phyloP scores from a whole-genome alignment of 1,140 invertebrate species.

The Scaptomyza graminum region DNA sequence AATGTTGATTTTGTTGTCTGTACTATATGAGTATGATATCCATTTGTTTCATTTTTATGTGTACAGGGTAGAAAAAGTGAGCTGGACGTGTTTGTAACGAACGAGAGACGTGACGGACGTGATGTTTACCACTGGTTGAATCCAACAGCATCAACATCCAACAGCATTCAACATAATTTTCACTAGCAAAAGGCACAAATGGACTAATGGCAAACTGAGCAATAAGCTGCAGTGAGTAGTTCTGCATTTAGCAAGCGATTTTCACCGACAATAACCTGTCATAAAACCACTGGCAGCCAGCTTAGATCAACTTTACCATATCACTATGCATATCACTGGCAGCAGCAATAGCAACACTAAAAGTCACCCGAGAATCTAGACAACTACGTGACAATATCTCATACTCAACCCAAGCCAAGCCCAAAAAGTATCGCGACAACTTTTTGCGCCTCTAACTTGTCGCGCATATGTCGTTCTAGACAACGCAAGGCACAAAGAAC shows the following conservation, averaged over 20 bases:
- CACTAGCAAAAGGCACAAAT: constrained; percentile 43
- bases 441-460: constrained; percentile 52
- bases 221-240: constrained; percentile 22
- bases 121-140: constrained; percentile 71
- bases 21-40: neutral
- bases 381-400: constrained; percentile 72
- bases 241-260: constrained; percentile 25
- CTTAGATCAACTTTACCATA: constrained; percentile 34
- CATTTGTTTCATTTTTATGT: neutral
- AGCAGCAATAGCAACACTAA: constrained; percentile 32
- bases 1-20: neutral
- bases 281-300: neutral
- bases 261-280: constrained; percentile 19
- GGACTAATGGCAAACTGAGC: constrained; percentile 59
- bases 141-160: constrained; percentile 20
- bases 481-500: constrained; percentile 26
- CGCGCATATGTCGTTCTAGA: constrained; percentile 59
- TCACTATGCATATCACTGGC: constrained; percentile 51
- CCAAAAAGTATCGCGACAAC: constrained; percentile 47
- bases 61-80: constrained; percentile 21
- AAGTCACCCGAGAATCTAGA: constrained; percentile 42
- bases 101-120: constrained; percentile 70
- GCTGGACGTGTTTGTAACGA: constrained; percentile 57
- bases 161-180: constrained; percentile 52
- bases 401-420: constrained; percentile 3